Conservation (phyloP, 2,113 vertebrate genomes). For the Gila orcuttii region DNA sequence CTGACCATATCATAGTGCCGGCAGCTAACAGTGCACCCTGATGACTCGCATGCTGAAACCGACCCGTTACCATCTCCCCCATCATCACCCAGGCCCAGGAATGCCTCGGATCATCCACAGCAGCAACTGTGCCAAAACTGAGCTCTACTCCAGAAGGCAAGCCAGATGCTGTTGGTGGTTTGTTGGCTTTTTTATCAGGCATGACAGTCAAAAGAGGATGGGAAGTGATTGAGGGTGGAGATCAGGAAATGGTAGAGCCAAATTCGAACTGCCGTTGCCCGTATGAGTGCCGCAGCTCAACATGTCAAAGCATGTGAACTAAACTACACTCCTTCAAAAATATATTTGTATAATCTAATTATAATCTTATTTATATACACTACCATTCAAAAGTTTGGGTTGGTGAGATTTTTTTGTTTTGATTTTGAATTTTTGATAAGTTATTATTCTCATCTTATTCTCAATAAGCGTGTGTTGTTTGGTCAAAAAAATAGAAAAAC, state of each 20-base stretch:
- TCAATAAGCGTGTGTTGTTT: too few species aligned
- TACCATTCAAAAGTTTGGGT: too few species aligned
- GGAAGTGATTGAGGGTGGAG: background rate
- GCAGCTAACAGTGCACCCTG: conserved; percentile 27
- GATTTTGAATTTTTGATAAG: too few species aligned
- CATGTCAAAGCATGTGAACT: background rate
- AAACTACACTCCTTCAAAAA: background rate
- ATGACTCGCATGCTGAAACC: conserved; percentile 30
- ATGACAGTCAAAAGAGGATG: background rate
- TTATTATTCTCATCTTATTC: too few species aligned
- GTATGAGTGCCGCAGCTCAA: background rate
- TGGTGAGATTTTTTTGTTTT: too few species aligned
- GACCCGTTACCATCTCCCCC: background rate
- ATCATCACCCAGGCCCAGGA: conserved; percentile 5
- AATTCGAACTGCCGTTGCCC: background rate
- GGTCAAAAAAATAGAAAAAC: too few species aligned
- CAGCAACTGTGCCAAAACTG: background rate
- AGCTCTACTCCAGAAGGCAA: background rate
- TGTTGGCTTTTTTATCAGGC: background rate
- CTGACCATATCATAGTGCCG: conserved; percentile 36
- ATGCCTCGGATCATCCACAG: background rate
- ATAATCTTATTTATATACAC: too few species aligned
- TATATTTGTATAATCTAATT: background rate
- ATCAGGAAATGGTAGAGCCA: background rate
- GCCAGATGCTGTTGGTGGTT: background rate